Evolutionary conservation across 2,113 vertebrate species (phyloP).

Genomic region (Tyto alba): DNA sequence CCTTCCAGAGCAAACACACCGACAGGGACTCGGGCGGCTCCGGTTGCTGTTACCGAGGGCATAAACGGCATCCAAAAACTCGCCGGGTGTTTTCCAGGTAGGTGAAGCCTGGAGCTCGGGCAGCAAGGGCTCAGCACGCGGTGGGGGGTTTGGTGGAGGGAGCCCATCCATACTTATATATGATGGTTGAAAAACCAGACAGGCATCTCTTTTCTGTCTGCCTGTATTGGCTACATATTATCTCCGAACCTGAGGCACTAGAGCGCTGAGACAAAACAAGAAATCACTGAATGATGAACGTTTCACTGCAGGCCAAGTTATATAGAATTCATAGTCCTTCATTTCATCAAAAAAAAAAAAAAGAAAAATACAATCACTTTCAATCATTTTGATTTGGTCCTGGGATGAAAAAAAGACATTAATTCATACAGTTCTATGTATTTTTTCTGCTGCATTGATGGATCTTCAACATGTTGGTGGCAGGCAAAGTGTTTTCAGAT

Average conservation of each 20-base stretch:
- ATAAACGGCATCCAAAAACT: background rate
- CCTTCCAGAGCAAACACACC: fast-evolving
- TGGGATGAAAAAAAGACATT: background rate
- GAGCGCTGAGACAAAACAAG: background rate
- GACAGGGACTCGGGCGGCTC: background rate
- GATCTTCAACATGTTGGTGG: background rate
- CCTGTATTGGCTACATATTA: fast-evolving
- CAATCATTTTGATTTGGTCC: background rate
- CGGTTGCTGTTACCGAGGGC: too few species aligned
- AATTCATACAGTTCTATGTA: background rate
- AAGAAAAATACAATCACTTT: background rate
- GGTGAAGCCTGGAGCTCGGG: background rate
- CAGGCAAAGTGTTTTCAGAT: background rate
- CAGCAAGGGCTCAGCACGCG: background rate
- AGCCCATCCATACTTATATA: fast-evolving
- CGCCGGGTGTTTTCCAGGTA: background rate
- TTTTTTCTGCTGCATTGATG: background rate
- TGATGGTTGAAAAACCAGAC: background rate
- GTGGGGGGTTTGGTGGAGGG: background rate
- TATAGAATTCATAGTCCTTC: background rate
- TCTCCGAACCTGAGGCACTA: background rate
- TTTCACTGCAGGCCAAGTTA: background rate
- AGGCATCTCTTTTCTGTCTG: background rate
- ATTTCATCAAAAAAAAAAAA: background rate
- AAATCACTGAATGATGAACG: background rate